These are phyloP conservation scores for Slavum lentiscoides DNA, from an alignment of 2,888 invertebrate genomes.

Conservation along the genomic window DNA sequence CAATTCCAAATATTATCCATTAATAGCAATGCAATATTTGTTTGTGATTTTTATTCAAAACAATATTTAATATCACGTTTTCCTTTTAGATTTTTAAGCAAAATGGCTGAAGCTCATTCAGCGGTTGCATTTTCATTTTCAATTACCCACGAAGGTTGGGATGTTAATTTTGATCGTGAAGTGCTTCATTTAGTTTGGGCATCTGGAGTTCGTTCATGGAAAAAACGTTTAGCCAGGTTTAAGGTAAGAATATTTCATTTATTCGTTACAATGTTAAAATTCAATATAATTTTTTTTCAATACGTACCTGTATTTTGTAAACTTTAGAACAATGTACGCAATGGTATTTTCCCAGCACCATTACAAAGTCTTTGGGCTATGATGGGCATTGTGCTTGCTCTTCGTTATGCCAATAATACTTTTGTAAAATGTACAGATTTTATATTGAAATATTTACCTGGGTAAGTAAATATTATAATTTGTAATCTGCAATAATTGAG, in stretches of 20 bases:
- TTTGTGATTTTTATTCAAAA: background rate
- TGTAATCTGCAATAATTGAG: background rate
- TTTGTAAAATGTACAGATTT: slow-evolving; percentile 60
- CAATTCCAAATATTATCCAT: background rate
- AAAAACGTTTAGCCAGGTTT: slow-evolving; percentile 86
- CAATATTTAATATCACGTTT: background rate
- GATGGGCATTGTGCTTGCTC: slow-evolving; percentile 75
- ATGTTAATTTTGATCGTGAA: slow-evolving; percentile 96
- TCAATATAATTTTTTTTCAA: background rate
- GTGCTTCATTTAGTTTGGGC: slow-evolving; percentile 93
- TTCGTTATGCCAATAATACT: slow-evolving; percentile 79
- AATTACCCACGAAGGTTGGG: slow-evolving; percentile 97
- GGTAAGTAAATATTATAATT: slow-evolving; percentile 55
- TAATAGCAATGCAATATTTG: background rate
- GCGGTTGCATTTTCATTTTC: slow-evolving; percentile 97
- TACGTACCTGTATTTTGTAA: slow-evolving; percentile 52
- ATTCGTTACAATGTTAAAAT: background rate
- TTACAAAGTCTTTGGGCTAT: slow-evolving; percentile 85
- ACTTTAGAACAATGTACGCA: slow-evolving; percentile 88
- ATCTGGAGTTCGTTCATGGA: slow-evolving; percentile 93
- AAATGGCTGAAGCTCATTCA: slow-evolving; percentile 97
- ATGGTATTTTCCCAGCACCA: slow-evolving; percentile 95
- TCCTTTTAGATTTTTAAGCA: slow-evolving; percentile 16
- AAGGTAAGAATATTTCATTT: slow-evolving; percentile 66
- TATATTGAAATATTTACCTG: slow-evolving; percentile 56